phyloP scores from a whole-genome alignment of 1,140 invertebrate genomes.

The Camponotus pennsylvanicus region DNA sequence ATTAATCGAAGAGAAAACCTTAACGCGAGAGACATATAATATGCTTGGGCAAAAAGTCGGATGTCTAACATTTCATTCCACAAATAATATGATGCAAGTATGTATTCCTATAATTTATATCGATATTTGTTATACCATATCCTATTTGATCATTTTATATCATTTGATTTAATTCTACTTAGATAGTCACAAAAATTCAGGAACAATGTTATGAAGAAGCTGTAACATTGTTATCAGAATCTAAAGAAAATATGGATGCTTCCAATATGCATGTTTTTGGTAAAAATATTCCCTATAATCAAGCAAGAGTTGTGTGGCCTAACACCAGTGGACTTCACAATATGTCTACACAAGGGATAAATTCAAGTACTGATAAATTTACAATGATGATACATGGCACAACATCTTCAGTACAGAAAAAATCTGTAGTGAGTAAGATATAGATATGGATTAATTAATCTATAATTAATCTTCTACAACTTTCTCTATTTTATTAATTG shows the following conservation, averaged over 20 bases:
- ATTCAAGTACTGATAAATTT: conserved; percentile 73
- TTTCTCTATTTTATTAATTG: conserved; percentile 78
- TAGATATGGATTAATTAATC: conserved; percentile 25
- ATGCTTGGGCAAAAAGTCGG: conserved; percentile 88
- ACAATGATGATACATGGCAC: conserved; percentile 76
- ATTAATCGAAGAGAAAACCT: conserved; percentile 88
- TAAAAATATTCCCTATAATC: conserved; percentile 76
- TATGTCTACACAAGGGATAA: conserved; percentile 72
- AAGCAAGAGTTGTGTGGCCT: conserved; percentile 76
- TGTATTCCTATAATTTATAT: conserved; percentile 26
- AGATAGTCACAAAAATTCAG: conserved; percentile 81
- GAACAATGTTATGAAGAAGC: conserved; percentile 73
- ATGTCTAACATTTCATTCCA: conserved; percentile 82
- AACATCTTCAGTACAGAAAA: conserved; percentile 63
- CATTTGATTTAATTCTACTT: conserved; percentile 53
- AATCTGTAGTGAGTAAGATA: conserved; percentile 82
- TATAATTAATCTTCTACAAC: conserved; percentile 64
- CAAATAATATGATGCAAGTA: conserved; percentile 87
- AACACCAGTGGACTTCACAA: conserved; percentile 75
- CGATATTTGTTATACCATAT: conserved; percentile 4
- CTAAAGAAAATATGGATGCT: conserved; percentile 3
- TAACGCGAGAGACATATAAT: conserved; percentile 86
- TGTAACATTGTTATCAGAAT: conserved; percentile 68
- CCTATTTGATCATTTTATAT: conserved; percentile 45
- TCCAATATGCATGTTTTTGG: conserved; percentile 71